Conservation (phyloP, 2,888 invertebrate species). For the Andrena camellia region DNA sequence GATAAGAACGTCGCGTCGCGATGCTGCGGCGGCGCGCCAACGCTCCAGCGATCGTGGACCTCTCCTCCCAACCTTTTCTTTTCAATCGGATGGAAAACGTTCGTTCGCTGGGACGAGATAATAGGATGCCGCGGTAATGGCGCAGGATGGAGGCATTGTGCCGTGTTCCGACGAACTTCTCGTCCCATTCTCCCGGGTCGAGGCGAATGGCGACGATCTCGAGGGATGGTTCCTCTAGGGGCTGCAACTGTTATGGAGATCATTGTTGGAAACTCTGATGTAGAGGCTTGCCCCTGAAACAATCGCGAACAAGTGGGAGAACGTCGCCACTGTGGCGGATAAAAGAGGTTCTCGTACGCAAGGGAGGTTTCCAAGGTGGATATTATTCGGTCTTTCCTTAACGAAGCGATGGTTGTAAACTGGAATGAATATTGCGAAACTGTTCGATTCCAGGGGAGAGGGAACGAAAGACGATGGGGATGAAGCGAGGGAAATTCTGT, state of each 20-base stretch:
- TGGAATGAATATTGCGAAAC: too few species aligned
- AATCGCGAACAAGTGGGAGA: neutral
- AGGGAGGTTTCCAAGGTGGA: too few species aligned
- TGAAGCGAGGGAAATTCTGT: constrained; percentile 31
- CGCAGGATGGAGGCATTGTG: constrained; percentile 50
- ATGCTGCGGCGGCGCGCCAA: constrained; percentile 49
- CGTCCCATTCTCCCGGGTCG: constrained; percentile 17
- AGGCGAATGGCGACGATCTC: constrained; percentile 34
- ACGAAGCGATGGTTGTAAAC: too few species aligned
- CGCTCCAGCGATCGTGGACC: constrained; percentile 46
- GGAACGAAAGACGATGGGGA: neutral
- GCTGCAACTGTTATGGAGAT: neutral
- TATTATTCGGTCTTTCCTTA: too few species aligned
- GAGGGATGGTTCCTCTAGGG: constrained; percentile 8
- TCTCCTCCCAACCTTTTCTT: constrained; percentile 49
- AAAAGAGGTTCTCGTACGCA: too few species aligned
- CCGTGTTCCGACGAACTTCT: constrained; percentile 35
- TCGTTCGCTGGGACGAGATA: constrained; percentile 44
- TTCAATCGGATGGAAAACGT: constrained; percentile 55
- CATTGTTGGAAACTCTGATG: neutral
- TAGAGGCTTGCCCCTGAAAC: neutral
- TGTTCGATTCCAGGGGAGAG: too few species aligned
- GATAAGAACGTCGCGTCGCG: constrained; percentile 75
- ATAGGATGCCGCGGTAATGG: constrained; percentile 54
- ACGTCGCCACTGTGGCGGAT: neutral